These are phyloP conservation scores for Drosophila watanabei DNA, from an alignment of 1,140 invertebrate genomes.

Conservation along the genomic window DNA sequence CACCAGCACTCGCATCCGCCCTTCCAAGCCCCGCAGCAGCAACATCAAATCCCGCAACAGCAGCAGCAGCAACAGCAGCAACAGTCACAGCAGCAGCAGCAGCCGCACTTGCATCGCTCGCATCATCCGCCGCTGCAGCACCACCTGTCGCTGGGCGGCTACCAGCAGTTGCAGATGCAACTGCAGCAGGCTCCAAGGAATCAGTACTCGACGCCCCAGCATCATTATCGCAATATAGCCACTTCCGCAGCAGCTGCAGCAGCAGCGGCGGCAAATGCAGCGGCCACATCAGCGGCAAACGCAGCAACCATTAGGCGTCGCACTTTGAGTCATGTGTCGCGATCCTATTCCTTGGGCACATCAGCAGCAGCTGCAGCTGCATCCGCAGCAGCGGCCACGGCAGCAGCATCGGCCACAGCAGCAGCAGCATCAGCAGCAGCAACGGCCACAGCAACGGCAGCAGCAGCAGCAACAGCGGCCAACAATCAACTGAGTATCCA, in stretches of 20 bases:
- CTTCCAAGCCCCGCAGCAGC: conserved; percentile 60
- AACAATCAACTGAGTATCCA: conserved; percentile 67
- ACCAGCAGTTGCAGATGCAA: conserved; percentile 63
- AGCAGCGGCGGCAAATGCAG: conserved; percentile 44
- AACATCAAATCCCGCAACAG: conserved; percentile 44
- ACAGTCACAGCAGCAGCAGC: conserved; percentile 17
- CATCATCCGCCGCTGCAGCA: conserved; percentile 80
- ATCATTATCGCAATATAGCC: conserved; percentile 69
- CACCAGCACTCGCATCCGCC: conserved; percentile 73
- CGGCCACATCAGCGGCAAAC: conserved; percentile 48
- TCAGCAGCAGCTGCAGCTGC: conserved; percentile 37
- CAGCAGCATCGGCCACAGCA: conserved; percentile 13
- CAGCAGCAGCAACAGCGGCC: conserved; percentile 16
- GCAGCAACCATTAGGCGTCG: conserved; percentile 76
- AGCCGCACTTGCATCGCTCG: conserved; percentile 35
- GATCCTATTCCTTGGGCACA: conserved; percentile 78
- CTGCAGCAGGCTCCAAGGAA: conserved; percentile 44
- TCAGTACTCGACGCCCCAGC: conserved; percentile 74
- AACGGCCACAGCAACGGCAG: conserved; percentile 9
- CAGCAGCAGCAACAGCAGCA: conserved; percentile 22
- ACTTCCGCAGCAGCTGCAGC: conserved; percentile 36
- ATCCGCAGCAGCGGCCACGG: conserved; percentile 7
- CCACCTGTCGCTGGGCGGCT: conserved; percentile 78
- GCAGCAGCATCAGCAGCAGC: conserved; percentile 23
- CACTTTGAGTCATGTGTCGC: conserved; percentile 77